A percentile compares a stretch with the other conserved stretches of the same genome.
phyloP scores from a whole-genome alignment of 1,140 invertebrate genomes.

The Steinernema khuongi region DNA sequence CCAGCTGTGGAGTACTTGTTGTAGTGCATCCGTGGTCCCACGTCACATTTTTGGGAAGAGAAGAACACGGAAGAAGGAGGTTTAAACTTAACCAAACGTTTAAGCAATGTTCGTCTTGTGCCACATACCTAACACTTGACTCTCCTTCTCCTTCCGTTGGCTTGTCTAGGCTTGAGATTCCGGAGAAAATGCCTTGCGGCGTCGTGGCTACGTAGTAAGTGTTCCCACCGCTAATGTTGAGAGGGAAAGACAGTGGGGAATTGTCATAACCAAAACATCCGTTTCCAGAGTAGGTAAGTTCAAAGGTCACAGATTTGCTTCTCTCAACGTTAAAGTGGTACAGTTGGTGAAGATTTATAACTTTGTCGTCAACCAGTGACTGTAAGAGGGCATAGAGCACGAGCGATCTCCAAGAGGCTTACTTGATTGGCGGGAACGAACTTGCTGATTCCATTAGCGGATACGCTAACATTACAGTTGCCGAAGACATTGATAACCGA shows the following conservation, averaged over 20 bases:
- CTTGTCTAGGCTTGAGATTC: background rate
- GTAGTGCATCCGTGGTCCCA: background rate
- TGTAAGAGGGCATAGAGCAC: background rate
- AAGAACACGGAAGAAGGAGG: background rate
- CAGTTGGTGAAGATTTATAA: background rate
- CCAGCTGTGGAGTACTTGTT: background rate
- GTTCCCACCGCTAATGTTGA: background rate
- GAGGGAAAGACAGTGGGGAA: background rate
- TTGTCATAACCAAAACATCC: constrained; percentile 15
- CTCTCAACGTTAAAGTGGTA: background rate
- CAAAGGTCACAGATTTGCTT: background rate
- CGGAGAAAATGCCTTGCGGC: background rate
- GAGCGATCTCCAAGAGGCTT: background rate
- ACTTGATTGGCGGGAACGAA: background rate
- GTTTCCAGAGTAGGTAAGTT: constrained; percentile 17
- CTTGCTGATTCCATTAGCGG: background rate
- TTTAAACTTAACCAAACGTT: constrained; percentile 60
- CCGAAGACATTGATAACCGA: constrained; percentile 22
- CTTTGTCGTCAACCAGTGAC: constrained; percentile 6
- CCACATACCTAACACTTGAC: constrained; percentile 5
- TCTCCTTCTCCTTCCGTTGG: background rate
- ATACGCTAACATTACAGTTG: constrained; percentile 17
- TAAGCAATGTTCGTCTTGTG: background rate
- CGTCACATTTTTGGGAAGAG: background rate
- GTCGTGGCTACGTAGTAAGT: background rate